Base-by-base conservation (phyloP, 2,888 invertebrate species). In the Gisinianus flammeolus region DNA sequence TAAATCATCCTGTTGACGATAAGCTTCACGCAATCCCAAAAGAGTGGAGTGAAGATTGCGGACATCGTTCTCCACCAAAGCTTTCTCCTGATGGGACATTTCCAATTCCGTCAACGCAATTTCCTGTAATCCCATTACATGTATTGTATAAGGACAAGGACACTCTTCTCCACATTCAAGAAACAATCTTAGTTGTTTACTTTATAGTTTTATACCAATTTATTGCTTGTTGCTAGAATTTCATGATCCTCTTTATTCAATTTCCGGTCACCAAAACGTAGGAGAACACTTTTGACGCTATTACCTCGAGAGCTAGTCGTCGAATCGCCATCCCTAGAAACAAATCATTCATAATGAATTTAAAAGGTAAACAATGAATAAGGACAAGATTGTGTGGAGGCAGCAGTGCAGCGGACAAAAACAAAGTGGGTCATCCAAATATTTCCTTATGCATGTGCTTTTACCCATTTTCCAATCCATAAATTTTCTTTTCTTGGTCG, bases 61-160 rank as follows among this genome's bases (percentile, higher is more conserved):
- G 64, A 83, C 79, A 58, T 84, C 82, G 67, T 82, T 83, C 79
- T 82, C 83, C 1, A 81, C 73, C 66, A 84, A 35, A 2, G 82
- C 83, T 73, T 81, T 81, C 67, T 84, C 84, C 54, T 84, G 84
- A 66, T 82, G 77, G n/a, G 83, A 79, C 83, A 83, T 84, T 80
- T 84, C 84, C 28, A 84, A 44, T 64, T 84, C 83, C 22, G 84
- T 81, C n/a, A 30, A 54, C 3, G 82, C 83, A 35, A 84, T 83
- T 82, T 84, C 84, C 84, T 84, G 28, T 0, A 71, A 56, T 30
- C 5, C 52, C 12, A 35, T 35, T n/a, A 66, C 5, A 26, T 24
- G 66, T 24, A 66, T 33, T 35, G 35, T 35, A 35, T 5, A 35
- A 35, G 5, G 35, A 35, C 12, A 5, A 35, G 12, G 35, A n/a